Evolutionary conservation across 1,140 invertebrate species (phyloP).

Genomic region (Orchestia grillus): DNA sequence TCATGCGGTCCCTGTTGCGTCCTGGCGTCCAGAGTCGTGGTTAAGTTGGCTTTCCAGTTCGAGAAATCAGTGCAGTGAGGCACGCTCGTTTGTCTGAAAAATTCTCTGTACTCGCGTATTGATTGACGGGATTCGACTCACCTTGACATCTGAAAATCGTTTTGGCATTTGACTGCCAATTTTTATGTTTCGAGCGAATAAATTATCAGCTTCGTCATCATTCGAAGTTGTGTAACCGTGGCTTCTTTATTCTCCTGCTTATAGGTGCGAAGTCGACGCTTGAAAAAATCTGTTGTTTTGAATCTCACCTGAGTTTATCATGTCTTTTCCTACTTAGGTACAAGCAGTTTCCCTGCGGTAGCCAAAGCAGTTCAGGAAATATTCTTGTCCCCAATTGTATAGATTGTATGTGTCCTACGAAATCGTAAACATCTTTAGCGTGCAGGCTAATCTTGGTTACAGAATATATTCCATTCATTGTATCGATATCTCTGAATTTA

Average conservation of each 20-base stretch:
- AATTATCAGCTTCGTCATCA: neutral
- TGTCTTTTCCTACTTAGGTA: neutral
- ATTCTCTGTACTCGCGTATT: no score
- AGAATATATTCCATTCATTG: neutral
- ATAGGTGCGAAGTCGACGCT: neutral
- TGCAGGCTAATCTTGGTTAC: no score
- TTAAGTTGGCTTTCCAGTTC: neutral
- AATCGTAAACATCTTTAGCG: neutral
- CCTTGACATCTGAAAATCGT: neutral
- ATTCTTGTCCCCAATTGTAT: no score
- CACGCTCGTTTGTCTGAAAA: no score
- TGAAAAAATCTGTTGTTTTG: neutral
- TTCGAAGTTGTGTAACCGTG: neutral
- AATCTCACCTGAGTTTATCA: neutral
- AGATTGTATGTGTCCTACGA: no score
- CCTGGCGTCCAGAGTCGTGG: neutral
- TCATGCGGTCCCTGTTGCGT: neutral
- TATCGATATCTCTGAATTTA: neutral
- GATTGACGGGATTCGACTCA: neutral
- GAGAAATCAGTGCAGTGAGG: neutral
- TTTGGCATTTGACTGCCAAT: neutral
- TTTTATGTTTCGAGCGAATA: neutral
- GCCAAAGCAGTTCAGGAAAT: no score
- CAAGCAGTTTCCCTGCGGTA: neutral
- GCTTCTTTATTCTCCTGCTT: neutral